These are phyloP conservation scores for Otis tarda DNA, from an alignment of 2,113 vertebrate genomes.

Conservation along the genomic window DNA sequence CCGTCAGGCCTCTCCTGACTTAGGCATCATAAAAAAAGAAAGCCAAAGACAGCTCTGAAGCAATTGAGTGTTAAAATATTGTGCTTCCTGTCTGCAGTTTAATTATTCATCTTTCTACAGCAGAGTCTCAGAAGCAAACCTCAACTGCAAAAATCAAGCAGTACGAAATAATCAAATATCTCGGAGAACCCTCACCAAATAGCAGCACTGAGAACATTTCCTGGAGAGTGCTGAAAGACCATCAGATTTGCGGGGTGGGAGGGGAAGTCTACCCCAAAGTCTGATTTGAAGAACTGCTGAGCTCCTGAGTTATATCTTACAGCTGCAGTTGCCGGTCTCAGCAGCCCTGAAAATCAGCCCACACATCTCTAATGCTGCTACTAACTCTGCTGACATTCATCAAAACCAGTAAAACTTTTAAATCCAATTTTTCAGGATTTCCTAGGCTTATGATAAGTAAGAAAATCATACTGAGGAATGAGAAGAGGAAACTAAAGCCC, in stretches of 20 bases:
- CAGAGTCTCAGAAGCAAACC: neutral
- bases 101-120: neutral
- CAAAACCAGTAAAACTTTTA: neutral
- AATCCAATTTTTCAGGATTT: neutral
- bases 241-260: fast-evolving
- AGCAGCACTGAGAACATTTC: neutral
- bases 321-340: neutral
- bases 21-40: neutral
- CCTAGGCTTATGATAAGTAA: neutral
- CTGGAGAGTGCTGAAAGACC: neutral
- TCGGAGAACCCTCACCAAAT: neutral
- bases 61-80: neutral
- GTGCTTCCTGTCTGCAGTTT: neutral
- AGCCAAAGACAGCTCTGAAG: neutral
- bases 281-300: neutral
- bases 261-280: neutral
- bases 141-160: neutral
- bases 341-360: neutral
- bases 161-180: neutral
- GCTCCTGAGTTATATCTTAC: fast-evolving
- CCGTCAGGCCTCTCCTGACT: neutral
- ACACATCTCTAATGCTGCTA: fast-evolving
- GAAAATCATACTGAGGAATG: neutral
- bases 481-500: neutral
- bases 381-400: too few species aligned